A percentile compares a stretch with the other conserved stretches of the same genome.
Conservation (phyloP, 2,113 vertebrate genomes). For the Bettongia penicillata region DNA sequence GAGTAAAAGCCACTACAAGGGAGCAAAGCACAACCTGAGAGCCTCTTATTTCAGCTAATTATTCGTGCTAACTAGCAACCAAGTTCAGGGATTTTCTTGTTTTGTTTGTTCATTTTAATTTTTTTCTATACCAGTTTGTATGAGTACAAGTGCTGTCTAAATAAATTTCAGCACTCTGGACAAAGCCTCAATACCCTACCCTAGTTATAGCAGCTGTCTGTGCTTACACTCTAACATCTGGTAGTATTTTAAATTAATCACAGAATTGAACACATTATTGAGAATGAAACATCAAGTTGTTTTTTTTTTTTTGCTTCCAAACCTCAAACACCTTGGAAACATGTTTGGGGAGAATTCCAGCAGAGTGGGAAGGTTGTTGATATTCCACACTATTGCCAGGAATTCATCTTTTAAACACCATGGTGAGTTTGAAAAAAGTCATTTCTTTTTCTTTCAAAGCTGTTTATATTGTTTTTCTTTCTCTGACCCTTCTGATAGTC, state of each 20-base stretch:
- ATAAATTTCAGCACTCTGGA: background rate
- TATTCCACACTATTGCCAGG: background rate
- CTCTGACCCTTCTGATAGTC: background rate
- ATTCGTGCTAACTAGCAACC: background rate
- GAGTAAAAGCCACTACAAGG: background rate
- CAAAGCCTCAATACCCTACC: background rate
- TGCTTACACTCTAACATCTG: background rate
- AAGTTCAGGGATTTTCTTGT: background rate
- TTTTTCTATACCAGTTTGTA: background rate
- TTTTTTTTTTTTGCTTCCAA: background rate
- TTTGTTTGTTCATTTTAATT: background rate
- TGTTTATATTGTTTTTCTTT: background rate
- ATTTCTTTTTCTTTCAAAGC: background rate
- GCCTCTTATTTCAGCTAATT: background rate
- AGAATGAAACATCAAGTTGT: background rate
- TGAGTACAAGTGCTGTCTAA: background rate
- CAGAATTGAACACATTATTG: background rate
- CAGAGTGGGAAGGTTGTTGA: background rate
- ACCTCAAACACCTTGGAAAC: background rate
- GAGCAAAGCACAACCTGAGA: background rate
- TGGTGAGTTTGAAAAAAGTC: background rate
- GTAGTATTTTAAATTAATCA: background rate
- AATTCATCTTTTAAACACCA: background rate
- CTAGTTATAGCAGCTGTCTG: background rate
- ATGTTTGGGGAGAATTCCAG: background rate